A percentile compares a stretch with the other conserved stretches of the same genome.
Conservation (phyloP, 2,888 invertebrate species). For the Sycophila texana region DNA sequence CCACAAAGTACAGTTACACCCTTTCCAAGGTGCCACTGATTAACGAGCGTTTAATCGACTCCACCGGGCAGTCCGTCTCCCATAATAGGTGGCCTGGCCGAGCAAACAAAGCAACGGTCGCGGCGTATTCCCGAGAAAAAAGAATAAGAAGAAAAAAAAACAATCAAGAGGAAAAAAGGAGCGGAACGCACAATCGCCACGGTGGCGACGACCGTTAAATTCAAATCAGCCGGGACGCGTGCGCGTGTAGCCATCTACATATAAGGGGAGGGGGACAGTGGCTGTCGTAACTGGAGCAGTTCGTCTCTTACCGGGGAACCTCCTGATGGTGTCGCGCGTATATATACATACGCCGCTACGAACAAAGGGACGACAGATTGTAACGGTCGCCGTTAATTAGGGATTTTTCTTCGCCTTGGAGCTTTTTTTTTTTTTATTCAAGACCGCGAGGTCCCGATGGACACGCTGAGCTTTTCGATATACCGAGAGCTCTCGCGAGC, state of each 20-base stretch:
- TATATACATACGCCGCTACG: not conserved
- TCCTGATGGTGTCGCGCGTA: too few species aligned
- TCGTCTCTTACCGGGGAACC: too few species aligned
- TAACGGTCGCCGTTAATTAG: slow-evolving; percentile 40
- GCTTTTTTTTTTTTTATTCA: too few species aligned
- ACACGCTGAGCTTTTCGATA: not conserved
- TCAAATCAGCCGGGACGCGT: slow-evolving; percentile 30
- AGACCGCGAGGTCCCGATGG: too few species aligned
- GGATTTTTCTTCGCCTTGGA: not conserved
- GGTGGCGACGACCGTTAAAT: slow-evolving; percentile 35
- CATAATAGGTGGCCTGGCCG: not conserved
- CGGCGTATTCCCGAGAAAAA: not conserved
- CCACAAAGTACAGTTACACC: slow-evolving; percentile 14
- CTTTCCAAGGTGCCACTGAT: slow-evolving; percentile 19
- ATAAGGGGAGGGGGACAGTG: not conserved
- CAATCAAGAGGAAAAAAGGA: too few species aligned
- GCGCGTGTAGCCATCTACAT: slow-evolving; percentile 8
- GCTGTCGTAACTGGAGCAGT: slow-evolving; percentile 12
- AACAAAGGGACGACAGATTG: slow-evolving; percentile 6
- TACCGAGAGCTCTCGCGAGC: not conserved
- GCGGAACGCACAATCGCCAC: too few species aligned
- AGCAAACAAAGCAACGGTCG: not conserved
- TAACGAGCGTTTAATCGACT: slow-evolving; percentile 41
- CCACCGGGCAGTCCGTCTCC: not conserved
- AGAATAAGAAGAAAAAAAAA: too few species aligned